Evolutionary conservation across 2,888 invertebrate species (phyloP).

Genomic region (Heteromyza rotundicornis): DNA sequence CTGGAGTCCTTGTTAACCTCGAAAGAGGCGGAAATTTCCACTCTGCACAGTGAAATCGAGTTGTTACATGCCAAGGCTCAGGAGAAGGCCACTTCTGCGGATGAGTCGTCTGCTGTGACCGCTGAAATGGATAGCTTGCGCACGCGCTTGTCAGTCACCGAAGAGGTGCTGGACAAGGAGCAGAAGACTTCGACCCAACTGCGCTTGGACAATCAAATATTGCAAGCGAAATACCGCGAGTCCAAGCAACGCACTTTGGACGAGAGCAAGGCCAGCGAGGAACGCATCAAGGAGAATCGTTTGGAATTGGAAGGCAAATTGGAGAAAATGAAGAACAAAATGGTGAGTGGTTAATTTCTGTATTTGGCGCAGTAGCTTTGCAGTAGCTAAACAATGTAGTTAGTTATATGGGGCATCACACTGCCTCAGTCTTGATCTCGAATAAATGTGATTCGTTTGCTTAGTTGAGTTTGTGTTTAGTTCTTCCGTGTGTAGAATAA

Average conservation of each 20-base stretch:
- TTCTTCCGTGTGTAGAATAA: conserved; percentile 14
- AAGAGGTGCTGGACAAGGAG: conserved; percentile 35
- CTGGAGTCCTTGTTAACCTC: conserved; percentile 30
- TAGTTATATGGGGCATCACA: conserved; percentile 32
- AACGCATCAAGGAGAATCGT: conserved; percentile 58
- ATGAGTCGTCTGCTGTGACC: not conserved
- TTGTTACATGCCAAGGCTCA: conserved; percentile 12
- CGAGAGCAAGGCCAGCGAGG: conserved; percentile 42
- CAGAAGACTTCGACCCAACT: conserved; percentile 36
- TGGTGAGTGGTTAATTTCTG: conserved; percentile 68
- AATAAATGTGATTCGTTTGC: not conserved
- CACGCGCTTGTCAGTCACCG: conserved; percentile 28
- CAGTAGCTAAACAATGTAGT: too few species aligned
- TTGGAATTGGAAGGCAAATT: conserved; percentile 77
- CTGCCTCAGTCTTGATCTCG: conserved; percentile 26
- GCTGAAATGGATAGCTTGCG: conserved; percentile 29
- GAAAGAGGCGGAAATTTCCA: conserved; percentile 24
- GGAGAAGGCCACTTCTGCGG: not conserved
- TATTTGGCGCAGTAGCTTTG: not conserved
- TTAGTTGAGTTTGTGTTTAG: conserved; percentile 6
- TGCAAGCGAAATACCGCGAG: conserved; percentile 57
- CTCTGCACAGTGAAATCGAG: conserved; percentile 23
- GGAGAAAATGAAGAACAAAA: conserved; percentile 79
- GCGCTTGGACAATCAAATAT: conserved; percentile 50
- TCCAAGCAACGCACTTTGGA: conserved; percentile 43